Percentiles rank a stretch among this genome's conserved stretches.
phyloP scores from a whole-genome alignment of 2,797 vertebrate species.

The Trachurus trachurus region DNA sequence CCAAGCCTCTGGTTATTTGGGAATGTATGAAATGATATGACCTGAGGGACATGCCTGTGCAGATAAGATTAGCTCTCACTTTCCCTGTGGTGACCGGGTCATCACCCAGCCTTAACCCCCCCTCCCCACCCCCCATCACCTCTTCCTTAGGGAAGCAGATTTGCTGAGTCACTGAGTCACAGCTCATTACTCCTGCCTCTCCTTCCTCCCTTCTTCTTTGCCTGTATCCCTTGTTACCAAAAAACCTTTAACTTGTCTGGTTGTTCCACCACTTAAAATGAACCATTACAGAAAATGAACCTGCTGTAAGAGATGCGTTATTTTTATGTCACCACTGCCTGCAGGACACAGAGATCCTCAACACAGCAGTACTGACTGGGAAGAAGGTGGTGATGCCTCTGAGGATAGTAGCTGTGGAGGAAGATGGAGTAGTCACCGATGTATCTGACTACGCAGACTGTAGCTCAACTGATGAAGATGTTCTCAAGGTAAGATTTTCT shows the following conservation, averaged over 20 bases:
- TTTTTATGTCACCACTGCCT: slow-evolving; percentile 3
- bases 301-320: background rate
- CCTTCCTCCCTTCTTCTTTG: slow-evolving; percentile 8
- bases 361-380: slow-evolving; percentile 93
- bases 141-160: background rate
- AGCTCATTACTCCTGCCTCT: slow-evolving; percentile 28
- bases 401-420: slow-evolving; percentile 91
- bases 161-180: slow-evolving; percentile 50
- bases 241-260: background rate
- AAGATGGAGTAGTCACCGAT: slow-evolving; percentile 88
- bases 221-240: background rate
- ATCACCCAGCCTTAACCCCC: slow-evolving; percentile 38
- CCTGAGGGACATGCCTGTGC: slow-evolving; percentile 37
- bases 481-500: slow-evolving; percentile 89
- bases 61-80: slow-evolving; percentile 52
- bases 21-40: slow-evolving; percentile 38
- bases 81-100: slow-evolving; percentile 37
- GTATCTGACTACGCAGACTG: slow-evolving; percentile 91
- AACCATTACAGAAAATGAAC: background rate
- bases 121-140: background rate
- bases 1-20: slow-evolving; percentile 17
- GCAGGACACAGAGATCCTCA: slow-evolving; percentile 94
- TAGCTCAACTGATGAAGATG: slow-evolving; percentile 91
- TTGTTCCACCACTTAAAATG: background rate
- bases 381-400: slow-evolving; percentile 92